Conservation (phyloP, 2,888 invertebrate genomes). For the Hirudinaria manillensis region DNA sequence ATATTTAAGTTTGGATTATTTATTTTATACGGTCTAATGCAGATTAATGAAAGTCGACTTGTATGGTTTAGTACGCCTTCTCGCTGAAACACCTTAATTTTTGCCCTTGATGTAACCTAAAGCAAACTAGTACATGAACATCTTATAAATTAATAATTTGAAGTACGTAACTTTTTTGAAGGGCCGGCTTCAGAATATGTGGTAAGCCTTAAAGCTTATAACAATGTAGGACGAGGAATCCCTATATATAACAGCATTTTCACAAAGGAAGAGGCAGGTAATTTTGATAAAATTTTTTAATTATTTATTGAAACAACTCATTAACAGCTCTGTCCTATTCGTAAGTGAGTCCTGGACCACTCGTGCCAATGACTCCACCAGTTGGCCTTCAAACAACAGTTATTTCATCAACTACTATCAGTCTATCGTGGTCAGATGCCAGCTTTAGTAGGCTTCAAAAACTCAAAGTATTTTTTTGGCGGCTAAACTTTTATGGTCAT, state of each 20-base stretch:
- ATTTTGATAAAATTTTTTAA: not conserved
- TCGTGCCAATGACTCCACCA: conserved; percentile 72
- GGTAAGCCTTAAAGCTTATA: conserved; percentile 82
- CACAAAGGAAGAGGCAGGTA: conserved; percentile 58
- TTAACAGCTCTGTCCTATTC: not conserved
- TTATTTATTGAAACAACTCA: not conserved
- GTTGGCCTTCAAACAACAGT: conserved; percentile 80
- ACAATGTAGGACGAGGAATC: conserved; percentile 81
- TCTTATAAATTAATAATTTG: too few species aligned
- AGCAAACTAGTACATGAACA: too few species aligned
- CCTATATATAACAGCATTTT: conserved; percentile 85
- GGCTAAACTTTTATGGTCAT: not conserved
- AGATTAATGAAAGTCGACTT: too few species aligned
- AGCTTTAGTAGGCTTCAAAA: conserved; percentile 62
- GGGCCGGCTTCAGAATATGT: conserved; percentile 78
- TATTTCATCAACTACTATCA: conserved; percentile 79
- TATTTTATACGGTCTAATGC: too few species aligned
- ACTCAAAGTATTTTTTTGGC: not conserved
- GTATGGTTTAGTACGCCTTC: too few species aligned
- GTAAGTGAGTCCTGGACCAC: conserved; percentile 53
- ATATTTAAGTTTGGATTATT: too few species aligned
- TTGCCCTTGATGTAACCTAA: too few species aligned
- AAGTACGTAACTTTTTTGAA: too few species aligned
- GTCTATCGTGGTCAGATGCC: conserved; percentile 90
- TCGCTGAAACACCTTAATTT: too few species aligned